These are phyloP conservation scores for Perccottus glenii DNA, from an alignment of 2,113 vertebrate species.

Conservation along the genomic window DNA sequence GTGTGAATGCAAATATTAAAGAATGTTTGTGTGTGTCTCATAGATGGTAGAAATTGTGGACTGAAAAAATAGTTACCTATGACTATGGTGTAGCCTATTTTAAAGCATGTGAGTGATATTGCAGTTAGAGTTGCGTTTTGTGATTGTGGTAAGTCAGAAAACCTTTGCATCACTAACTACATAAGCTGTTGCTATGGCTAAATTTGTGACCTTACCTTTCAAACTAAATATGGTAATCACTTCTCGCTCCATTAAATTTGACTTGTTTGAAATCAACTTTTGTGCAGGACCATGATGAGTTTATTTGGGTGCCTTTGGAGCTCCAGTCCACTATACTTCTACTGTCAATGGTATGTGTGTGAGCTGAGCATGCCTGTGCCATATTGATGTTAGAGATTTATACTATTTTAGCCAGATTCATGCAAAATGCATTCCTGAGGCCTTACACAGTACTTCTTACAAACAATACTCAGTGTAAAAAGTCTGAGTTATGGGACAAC, in stretches of 20 bases:
- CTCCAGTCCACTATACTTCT: background rate
- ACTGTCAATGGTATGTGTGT: conserved; percentile 15
- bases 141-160: no score
- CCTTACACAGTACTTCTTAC: conserved; percentile 40
- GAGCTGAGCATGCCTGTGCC: conserved; percentile 47
- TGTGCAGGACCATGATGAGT: no score
- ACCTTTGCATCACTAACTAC: no score
- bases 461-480: conserved; percentile 22
- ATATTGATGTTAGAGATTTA: conserved; percentile 71
- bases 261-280: no score
- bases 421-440: conserved; percentile 49
- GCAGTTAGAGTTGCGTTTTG: no score
- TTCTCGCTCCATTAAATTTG: no score
- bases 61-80: background rate
- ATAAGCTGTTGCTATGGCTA: no score
- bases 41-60: conserved; percentile 2
- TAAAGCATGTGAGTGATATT: no score
- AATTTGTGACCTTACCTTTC: no score
- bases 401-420: conserved; percentile 65
- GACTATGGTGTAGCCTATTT: background rate
- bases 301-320: no score
- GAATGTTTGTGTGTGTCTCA: conserved; percentile 11
- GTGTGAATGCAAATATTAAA: conserved; percentile 16
- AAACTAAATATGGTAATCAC: no score
- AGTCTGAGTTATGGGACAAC: conserved; percentile 46